Evolutionary conservation across 2,888 invertebrate genomes (phyloP), one percentile per base, ranked within the genome.

Genomic region (Scaptomyza flava): DNA sequence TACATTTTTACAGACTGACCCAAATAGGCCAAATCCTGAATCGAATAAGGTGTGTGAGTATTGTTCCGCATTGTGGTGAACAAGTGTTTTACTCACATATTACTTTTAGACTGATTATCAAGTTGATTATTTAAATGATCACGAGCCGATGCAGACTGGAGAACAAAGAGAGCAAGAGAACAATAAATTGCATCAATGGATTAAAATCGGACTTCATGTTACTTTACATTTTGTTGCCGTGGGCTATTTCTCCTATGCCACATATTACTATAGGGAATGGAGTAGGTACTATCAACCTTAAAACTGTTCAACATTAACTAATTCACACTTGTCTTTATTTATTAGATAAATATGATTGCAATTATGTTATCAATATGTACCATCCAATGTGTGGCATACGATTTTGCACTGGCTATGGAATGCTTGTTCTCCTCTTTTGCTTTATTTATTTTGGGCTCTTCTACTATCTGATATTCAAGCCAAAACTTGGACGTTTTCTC

Each of bases 391-490:
- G 92, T 47, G 82, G 85, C 17, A 89, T 91, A 31, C 87, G 87
- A 12, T 92, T 90, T 59, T 96, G 96, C 86, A 89, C 93, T 53
- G 96, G 96, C 0, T 95, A 95, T 76, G 96, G 96, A 42, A 94
- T 96, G 90, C 92, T 96, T 0, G 91, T 96, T 31, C 93, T 96
- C 0, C 84, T 96, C 0, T 91, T 94, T 1, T 90, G 91, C 14
- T 92, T 95, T 30, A 89, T 94, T 3, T 95, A 95, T 74, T 92
- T 94, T 76, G 93, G 94, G 53, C 58, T 96, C 0, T 87, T 95
- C 30, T 96, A 96, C 89, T 95, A 93, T 78, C 84, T 92, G 48
- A 89, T 95, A 5, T 90, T 96, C 36, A 95, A 96, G 91, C 93
- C 93, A 9, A 93, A 89, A 64, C 82, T 94, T 7, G 90, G 91